Conservation (phyloP, 2,113 vertebrate species). For the Nansenia antarctica region DNA sequence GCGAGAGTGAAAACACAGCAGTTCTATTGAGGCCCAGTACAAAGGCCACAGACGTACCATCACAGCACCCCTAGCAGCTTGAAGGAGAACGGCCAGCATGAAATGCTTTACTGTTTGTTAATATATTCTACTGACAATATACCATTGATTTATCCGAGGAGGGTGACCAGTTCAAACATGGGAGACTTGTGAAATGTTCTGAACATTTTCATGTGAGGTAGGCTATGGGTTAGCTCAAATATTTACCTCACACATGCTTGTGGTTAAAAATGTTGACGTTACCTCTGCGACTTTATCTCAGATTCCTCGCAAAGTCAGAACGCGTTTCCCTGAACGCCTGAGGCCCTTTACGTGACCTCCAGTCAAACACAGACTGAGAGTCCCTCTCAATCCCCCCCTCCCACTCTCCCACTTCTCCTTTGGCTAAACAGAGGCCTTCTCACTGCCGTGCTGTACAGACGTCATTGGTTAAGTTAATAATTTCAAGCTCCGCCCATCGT, state of each 20-base stretch:
- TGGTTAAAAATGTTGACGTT: constrained; percentile 51
- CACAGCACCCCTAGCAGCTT: constrained; percentile 17
- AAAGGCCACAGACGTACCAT: constrained; percentile 18
- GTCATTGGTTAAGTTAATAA: neutral
- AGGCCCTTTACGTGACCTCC: constrained; percentile 30
- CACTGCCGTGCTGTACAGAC: neutral
- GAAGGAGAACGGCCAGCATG: neutral
- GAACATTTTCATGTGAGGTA: constrained; percentile 35
- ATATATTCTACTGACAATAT: constrained; percentile 28
- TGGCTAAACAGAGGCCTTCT: neutral
- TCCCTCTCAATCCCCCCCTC: neutral
- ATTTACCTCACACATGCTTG: constrained; percentile 57
- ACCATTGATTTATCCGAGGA: neutral
- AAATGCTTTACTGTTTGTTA: constrained; percentile 37
- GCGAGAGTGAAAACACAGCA: neutral
- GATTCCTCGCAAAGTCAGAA: constrained; percentile 43
- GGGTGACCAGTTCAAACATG: neutral
- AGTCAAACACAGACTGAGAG: constrained; percentile 10
- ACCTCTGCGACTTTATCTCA: constrained; percentile 29
- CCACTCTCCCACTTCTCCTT: neutral
- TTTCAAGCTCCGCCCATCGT: neutral
- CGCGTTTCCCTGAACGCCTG: constrained; percentile 34
- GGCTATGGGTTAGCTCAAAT: constrained; percentile 48
- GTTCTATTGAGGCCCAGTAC: constrained; percentile 30
- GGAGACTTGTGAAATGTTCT: constrained; percentile 1